Percentiles rank a stretch among this genome's conserved stretches.
phyloP scores from a whole-genome alignment of 2,113 vertebrate species.

The Leucoraja erinaceus region DNA sequence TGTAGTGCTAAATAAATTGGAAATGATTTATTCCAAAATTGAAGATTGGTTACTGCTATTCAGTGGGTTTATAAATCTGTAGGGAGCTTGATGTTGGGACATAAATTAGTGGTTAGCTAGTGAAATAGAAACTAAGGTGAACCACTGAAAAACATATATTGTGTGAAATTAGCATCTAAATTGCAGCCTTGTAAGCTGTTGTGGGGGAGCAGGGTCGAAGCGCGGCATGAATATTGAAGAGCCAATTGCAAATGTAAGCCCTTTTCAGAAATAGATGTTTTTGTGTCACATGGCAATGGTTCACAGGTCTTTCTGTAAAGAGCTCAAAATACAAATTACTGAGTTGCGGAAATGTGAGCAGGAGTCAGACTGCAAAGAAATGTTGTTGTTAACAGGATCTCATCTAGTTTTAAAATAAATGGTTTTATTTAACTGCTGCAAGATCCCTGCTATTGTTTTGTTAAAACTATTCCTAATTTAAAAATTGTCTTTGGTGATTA shows the following conservation, averaged over 20 bases:
- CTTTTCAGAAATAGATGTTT: background rate
- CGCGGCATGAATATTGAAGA: background rate
- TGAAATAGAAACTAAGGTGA: background rate
- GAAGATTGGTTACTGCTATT: background rate
- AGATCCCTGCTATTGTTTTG: background rate
- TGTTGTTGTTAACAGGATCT: background rate
- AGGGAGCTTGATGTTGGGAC: constrained; percentile 12
- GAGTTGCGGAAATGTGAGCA: background rate
- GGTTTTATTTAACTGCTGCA: too few relatives aligned
- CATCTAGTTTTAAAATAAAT: background rate
- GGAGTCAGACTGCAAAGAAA: background rate
- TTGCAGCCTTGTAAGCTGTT: background rate
- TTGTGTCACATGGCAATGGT: background rate
- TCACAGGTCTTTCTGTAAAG: background rate
- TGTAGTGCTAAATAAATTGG: background rate
- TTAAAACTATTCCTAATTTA: background rate
- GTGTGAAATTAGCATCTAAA: background rate
- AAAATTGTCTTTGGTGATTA: background rate
- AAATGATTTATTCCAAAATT: background rate
- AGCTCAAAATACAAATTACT: background rate
- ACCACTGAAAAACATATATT: background rate
- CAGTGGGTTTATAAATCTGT: background rate
- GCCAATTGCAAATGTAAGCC: background rate
- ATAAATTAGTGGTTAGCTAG: constrained; percentile 13
- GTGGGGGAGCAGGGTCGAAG: background rate